Base-by-base conservation (phyloP, 1,140 invertebrate species). In the Penaeus indicus region DNA sequence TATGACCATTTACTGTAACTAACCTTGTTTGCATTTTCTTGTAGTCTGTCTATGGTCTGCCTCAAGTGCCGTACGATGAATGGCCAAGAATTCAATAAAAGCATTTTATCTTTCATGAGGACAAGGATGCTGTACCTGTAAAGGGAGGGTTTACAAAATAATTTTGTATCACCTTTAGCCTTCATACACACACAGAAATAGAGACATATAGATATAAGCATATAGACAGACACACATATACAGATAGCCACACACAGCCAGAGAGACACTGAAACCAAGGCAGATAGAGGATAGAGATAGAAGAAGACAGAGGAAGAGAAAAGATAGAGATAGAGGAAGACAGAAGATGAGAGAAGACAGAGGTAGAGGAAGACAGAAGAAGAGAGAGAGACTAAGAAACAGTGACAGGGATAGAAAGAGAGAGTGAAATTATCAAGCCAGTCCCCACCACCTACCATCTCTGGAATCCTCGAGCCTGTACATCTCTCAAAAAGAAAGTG, bases 91-190 rank as follows among this genome's bases (percentile, higher is more conserved):
- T 88, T 88, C 0, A 97, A 93, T 32, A 97, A 93, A 91, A 96
- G 95, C 92, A 97, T 96, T 92, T 97, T 97, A 92, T 98, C 97
- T 92, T 95, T 96, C 96, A 97, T 97, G 3, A 98, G 94, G 19
- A 97, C 95, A 61, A 97, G 94, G 88, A 98, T 96, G 90, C 96
- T 97, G 92, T 94, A 94, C 91, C 92, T 92, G 21, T 92, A 90
- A 86, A 93, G 92, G 82, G 93, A 92, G 25, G 22, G 8, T 38
- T 38, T 69, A 83, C 0, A 3, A 27, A 47, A 13, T 38, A 13
- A 83, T 25, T 32, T 60, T 77, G 38, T 42, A 42, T 42, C 4
- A 42, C 38, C 4, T 42, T 4, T 42, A 42, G 38, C 38, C 7
- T 42, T 42, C 38, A 16, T 38, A 79, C 77, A 79, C 32, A 77